Base-by-base conservation (phyloP, 2,888 invertebrate genomes). In the Oxyteleia sp. region DNA sequence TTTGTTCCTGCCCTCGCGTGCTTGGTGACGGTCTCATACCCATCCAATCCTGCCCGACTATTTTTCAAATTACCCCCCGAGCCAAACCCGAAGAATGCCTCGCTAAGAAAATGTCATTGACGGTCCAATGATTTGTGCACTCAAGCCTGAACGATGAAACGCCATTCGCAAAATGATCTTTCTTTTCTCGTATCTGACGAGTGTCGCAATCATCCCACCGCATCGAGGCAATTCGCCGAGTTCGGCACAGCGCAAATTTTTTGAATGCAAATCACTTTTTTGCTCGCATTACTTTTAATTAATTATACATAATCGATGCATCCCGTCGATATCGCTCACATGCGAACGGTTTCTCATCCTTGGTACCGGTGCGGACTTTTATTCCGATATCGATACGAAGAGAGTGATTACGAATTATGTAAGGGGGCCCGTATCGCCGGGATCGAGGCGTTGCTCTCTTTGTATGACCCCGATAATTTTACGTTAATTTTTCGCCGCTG, bases 381-480 rank as follows among this genome's bases (percentile, higher is more conserved):
- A 83, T 86, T 78, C 85, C 85, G 74, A 86, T 85, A 81, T 86
- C 85, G 74, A 86, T 85, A 81, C 29, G 43, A 79, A 74, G 75
- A 76, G 82, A 84, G 82, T 78, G 88, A 89, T 91, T 91, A 89
- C 89, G 87, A 90, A 91, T 92, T 90, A 88, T 90, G 87, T 88
- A 91, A 91, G 87, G 83, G 87, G 83, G 23, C 5, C 23, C 23
- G 23, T 23, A 23, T 23, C 23, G 23, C 32, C 86, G 75, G 1
- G 64, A 82, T 63, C 81, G 80, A 85, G 82, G 69, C 83, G 86
- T 88, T 90, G 91, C 92, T 92, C 92, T 92, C 92, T 92, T 91
- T 90, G 90, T 89, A 88, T 90, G 91, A 91, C 92, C 91, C 89
- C 89, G 87, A 92, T 92, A 89, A 68, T 68, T 41, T 7, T 16